Evolutionary conservation across 2,113 vertebrate species (phyloP).

Genomic region (Merops nubicus): DNA sequence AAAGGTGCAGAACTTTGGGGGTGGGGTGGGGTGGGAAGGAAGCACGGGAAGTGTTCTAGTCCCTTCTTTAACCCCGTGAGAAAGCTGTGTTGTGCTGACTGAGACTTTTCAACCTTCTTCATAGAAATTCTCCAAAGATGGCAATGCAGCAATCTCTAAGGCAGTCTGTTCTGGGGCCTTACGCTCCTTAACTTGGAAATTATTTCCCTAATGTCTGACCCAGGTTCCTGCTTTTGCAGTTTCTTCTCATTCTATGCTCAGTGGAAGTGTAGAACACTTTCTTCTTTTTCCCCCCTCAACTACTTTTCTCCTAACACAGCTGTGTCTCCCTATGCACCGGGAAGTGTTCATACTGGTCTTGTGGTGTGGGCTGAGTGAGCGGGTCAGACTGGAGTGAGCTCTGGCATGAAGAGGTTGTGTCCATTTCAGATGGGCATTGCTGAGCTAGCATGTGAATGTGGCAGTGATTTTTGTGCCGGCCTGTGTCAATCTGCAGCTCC

Average conservation of each 20-base stretch:
- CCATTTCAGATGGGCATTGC: neutral
- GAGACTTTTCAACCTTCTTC: neutral
- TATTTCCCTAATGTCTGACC: neutral
- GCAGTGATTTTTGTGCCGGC: neutral
- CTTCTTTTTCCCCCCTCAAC: neutral
- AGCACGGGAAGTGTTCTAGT: neutral
- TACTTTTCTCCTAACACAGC: too few species aligned
- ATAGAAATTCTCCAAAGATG: neutral
- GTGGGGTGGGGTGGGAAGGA: neutral
- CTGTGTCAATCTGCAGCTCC: neutral
- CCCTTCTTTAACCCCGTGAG: neutral
- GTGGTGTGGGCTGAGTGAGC: neutral
- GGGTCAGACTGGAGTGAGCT: neutral
- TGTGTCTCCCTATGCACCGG: too few species aligned
- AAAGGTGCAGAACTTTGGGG: neutral
- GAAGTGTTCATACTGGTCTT: neutral
- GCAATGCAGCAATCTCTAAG: neutral
- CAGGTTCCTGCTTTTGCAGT: neutral
- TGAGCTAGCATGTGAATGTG: rapidly evolving
- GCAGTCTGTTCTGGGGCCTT: neutral
- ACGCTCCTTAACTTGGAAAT: neutral
- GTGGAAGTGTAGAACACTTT: neutral
- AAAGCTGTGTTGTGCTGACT: neutral
- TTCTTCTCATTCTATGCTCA: neutral
- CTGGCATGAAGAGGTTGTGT: neutral